A percentile compares a stretch with the other conserved stretches of the same genome.
phyloP scores from a whole-genome alignment of 2,888 invertebrate species.

The Thumatha senex region DNA sequence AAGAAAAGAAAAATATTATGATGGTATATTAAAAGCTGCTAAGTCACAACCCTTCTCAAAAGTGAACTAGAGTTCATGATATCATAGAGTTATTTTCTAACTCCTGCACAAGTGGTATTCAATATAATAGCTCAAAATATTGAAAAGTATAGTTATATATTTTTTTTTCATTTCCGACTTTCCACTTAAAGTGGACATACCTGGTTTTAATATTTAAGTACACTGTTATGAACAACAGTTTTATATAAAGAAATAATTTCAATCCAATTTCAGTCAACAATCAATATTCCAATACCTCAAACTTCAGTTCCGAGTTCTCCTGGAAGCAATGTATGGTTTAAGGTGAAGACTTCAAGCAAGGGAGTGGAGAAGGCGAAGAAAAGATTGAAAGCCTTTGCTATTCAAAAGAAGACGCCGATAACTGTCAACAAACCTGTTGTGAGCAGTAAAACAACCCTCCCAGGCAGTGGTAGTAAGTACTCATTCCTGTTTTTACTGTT shows the following conservation, averaged over 20 bases:
- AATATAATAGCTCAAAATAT: no score
- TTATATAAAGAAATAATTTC: no score
- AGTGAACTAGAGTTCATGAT: no score
- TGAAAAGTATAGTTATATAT: no score
- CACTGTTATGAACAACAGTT: no score
- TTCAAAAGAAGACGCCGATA: constrained; percentile 71
- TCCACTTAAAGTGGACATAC: no score
- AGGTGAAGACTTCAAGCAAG: constrained; percentile 42
- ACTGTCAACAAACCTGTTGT: constrained; percentile 49
- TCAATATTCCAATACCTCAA: constrained; percentile 10
- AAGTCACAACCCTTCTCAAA: no score
- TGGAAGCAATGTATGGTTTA: constrained; percentile 27
- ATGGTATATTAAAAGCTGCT: no score
- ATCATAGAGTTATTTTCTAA: not conserved
- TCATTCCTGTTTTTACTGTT: not conserved
- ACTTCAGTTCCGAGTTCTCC: constrained; percentile 12
- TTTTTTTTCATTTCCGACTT: no score
- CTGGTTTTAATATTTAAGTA: no score
- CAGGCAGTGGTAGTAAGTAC: constrained; percentile 55
- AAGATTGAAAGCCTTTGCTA: constrained; percentile 74
- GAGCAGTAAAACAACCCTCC: not conserved
- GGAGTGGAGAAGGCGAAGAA: constrained; percentile 76
- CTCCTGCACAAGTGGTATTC: no score
- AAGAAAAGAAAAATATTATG: no score
- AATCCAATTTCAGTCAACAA: constrained; percentile 15